Evolutionary conservation across 53 echinoderm and acorn worm genomes (phyloP).

Genomic region (Zoroaster sp.): DNA sequence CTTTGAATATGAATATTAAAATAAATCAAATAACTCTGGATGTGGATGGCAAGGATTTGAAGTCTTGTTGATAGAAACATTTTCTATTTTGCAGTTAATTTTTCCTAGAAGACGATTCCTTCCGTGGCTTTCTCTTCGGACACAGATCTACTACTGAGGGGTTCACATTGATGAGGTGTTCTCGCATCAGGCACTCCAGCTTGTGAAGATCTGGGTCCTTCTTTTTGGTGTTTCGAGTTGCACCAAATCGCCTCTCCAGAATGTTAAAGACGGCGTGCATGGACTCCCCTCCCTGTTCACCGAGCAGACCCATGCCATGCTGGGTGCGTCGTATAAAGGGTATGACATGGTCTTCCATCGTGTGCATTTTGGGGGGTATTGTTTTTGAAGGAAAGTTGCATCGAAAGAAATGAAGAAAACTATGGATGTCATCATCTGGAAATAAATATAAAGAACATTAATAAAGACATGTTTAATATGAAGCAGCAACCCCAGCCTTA

Average conservation of each 20-base stretch:
- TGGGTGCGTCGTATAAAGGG: not conserved
- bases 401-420: not conserved
- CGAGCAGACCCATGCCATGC: not conserved
- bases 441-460: not conserved
- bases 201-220: not conserved
- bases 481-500: not conserved
- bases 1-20: too few species aligned
- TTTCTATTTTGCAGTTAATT: too few species aligned
- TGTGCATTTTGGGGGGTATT: not conserved
- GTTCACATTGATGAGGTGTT: constrained; percentile 6
- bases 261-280: not conserved
- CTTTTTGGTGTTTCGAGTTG: not conserved
- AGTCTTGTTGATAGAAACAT: too few species aligned
- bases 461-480: not conserved
- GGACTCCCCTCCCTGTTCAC: not conserved
- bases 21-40: too few species aligned
- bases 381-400: not conserved
- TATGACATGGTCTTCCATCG: not conserved
- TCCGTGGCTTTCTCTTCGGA: not conserved
- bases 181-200: not conserved
- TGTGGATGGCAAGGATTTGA: too few species aligned
- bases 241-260: not conserved
- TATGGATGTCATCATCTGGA: not conserved
- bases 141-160: not conserved
- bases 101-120: too few species aligned